Evolutionary conservation across 2,113 vertebrate genomes (phyloP).

Genomic region (Oxyruncus cristatus): DNA sequence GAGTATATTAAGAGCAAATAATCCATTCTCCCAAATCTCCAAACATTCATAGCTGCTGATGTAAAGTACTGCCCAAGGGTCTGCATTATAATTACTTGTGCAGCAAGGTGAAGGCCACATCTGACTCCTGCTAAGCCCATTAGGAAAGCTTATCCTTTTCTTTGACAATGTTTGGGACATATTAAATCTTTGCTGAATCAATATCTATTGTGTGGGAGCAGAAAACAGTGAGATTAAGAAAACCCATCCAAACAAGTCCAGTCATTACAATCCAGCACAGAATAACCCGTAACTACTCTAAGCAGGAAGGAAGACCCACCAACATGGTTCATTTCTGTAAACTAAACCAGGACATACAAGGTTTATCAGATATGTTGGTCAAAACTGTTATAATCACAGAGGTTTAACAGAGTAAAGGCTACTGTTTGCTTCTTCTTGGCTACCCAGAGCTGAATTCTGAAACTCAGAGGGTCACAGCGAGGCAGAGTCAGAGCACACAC

Average conservation of each 20-base stretch:
- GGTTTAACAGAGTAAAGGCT: not conserved
- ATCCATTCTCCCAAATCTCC: constrained; percentile 71
- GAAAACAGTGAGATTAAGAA: not conserved
- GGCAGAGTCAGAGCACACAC: not conserved
- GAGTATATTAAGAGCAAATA: constrained; percentile 72
- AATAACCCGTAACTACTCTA: not conserved
- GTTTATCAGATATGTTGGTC: accelerated
- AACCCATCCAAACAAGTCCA: not conserved
- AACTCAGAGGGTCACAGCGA: not conserved
- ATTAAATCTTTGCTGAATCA: not conserved
- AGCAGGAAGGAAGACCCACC: not conserved
- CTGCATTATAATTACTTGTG: constrained; percentile 55
- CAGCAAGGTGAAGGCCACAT: not conserved
- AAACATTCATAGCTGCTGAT: constrained; percentile 62
- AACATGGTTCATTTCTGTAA: not conserved
- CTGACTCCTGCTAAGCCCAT: constrained; percentile 41
- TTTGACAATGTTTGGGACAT: not conserved
- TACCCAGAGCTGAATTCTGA: not conserved
- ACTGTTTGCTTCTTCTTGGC: not conserved
- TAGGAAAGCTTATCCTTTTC: not conserved
- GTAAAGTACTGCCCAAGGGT: constrained; percentile 21
- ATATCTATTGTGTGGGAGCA: not conserved
- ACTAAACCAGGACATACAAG: not conserved
- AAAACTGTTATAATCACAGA: not conserved
- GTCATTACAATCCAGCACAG: not conserved